phyloP scores from a whole-genome alignment of 2,113 vertebrate genomes.

The Caranx ignobilis region DNA sequence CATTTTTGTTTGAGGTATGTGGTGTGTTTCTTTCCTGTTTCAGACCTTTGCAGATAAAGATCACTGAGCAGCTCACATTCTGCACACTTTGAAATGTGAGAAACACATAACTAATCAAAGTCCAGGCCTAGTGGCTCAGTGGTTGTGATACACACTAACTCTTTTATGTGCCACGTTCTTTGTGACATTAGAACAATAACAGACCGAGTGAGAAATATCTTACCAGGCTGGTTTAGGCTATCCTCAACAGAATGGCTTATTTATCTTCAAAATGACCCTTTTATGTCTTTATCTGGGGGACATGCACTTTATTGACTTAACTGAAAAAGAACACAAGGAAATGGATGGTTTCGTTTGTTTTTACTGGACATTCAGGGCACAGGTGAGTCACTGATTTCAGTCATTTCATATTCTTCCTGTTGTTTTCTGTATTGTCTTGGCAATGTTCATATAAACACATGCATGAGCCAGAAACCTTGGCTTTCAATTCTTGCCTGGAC shows the following conservation, averaged over 20 bases:
- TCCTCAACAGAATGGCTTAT: not conserved
- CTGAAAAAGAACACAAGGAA: not conserved
- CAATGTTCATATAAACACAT: no score
- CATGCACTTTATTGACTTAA: no score
- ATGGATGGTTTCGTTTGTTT: not conserved
- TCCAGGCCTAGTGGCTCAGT: not conserved
- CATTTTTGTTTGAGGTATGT: slow-evolving; percentile 60
- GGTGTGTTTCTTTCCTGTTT: slow-evolving; percentile 9
- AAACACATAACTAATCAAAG: not conserved
- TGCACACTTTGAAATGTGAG: not conserved
- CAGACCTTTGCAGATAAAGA: not conserved
- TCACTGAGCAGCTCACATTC: not conserved
- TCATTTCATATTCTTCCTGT: not conserved
- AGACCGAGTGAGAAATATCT: not conserved
- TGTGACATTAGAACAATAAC: not conserved
- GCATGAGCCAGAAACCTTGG: no score
- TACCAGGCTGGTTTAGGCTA: not conserved
- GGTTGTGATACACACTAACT: not conserved
- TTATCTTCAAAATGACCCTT: not conserved
- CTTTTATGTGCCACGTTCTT: no score
- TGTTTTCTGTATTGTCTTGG: not conserved
- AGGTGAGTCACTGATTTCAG: not conserved
- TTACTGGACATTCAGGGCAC: not conserved
- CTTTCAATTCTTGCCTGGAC: not conserved
- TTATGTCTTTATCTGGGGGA: not conserved